Conservation (phyloP, 2,888 invertebrate species). For the Ochropleura leucogaster region DNA sequence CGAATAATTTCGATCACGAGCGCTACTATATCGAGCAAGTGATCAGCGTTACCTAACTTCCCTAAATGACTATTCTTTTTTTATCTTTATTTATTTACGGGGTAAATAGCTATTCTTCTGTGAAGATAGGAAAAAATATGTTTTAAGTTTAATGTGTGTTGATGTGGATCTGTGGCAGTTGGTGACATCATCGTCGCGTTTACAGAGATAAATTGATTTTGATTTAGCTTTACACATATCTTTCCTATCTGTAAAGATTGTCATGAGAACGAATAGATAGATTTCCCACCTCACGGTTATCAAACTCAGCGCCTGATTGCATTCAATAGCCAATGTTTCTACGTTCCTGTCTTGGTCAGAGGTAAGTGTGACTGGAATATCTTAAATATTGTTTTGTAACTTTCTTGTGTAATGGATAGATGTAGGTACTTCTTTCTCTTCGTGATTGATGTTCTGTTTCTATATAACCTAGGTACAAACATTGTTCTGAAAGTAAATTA, state of each 20-base stretch:
- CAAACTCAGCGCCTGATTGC: conserved; percentile 24
- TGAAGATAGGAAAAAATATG: background rate
- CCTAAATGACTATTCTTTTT: no score
- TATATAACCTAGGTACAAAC: background rate
- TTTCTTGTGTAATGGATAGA: background rate
- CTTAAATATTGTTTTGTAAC: background rate
- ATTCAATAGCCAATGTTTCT: conserved; percentile 21
- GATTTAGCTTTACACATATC: background rate
- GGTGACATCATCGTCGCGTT: background rate
- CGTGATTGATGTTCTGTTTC: background rate
- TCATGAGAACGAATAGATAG: background rate
- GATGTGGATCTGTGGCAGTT: background rate
- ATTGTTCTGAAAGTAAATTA: background rate
- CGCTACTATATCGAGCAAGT: no score
- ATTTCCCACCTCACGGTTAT: background rate
- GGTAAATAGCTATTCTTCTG: background rate
- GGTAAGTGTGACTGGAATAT: conserved; percentile 7
- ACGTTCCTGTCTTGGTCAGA: background rate
- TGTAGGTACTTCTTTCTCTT: background rate
- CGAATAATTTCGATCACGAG: background rate
- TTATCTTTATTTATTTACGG: no score
- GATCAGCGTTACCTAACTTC: background rate
- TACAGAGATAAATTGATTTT: background rate
- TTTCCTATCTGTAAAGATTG: background rate
- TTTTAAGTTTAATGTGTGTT: background rate